Evolutionary conservation across 2,797 vertebrate species (phyloP), one percentile per base, ranked within the genome.

Genomic region (Phoebastria nigripes): DNA sequence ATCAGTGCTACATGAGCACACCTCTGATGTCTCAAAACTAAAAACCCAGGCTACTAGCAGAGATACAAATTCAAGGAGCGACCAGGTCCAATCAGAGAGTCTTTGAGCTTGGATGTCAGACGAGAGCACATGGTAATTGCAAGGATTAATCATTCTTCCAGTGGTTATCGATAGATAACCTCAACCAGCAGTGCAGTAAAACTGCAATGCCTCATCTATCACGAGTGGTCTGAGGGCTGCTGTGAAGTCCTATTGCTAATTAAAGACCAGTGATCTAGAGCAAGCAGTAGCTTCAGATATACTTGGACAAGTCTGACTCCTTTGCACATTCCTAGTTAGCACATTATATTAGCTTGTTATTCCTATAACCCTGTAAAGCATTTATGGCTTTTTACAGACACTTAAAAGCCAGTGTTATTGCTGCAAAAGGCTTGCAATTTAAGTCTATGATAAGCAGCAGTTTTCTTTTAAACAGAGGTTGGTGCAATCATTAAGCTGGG

Each of bases 101-200:
- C 76, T 81, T 92, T 76, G 51, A 92, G 58, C 49, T 66, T 69
- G 62, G 44, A 56, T 91, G 84, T 91, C 87, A 96, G 95, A 92
- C 66, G 92, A 86, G 39, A 93, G 69, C 70, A 52, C 62, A 63
- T 29, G 59, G 41, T 91, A 96, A 94, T 89, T 86, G 70, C 74
- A 71, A 78, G 82, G 79, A 85, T 94, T 92, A 94, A 96, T 95
- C 89, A 61, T 81, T 89, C 87, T 91, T 93, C 87, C 46, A 62
- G 87, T 62, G 82, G 37, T 72, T 81, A 61, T 72, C 17, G 9
- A 82, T 62, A 78, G 94, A 87, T 90, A 93, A 87, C 83, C 81
- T 90, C 78, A 79, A 42, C 80, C 91, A 97, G 62, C 79, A 88
- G 61, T 24, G 69, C 90, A 87, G 90, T 49, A 87, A 82, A 94